Percentiles rank a stretch among this genome's conserved stretches.
phyloP scores from a whole-genome alignment of 2,797 vertebrate genomes.

The Sebastes baramenuke region DNA sequence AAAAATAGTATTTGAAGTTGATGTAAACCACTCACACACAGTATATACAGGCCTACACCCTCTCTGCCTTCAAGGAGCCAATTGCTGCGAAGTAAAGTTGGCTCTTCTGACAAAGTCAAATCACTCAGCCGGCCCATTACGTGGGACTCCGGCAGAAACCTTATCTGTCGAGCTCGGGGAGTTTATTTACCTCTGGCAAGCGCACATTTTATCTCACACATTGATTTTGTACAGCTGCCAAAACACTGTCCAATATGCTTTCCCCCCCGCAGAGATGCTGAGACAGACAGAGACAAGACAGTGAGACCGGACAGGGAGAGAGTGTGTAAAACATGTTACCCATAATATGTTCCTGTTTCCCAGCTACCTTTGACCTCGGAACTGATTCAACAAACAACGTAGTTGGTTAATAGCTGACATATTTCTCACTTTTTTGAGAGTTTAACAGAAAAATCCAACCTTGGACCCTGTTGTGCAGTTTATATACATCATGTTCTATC shows the following conservation, averaged over 20 bases:
- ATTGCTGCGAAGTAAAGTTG: conserved; percentile 36
- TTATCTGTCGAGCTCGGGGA: conserved; percentile 56
- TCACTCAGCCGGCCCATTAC: conserved; percentile 51
- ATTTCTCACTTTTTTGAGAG: not conserved
- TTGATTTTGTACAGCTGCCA: conserved; percentile 80
- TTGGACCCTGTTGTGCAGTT: not conserved
- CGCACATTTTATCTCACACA: conserved; percentile 72
- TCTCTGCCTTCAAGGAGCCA: conserved; percentile 21
- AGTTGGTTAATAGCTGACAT: conserved; percentile 44
- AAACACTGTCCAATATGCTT: conserved; percentile 60
- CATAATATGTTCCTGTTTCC: not conserved
- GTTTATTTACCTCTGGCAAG: conserved; percentile 72
- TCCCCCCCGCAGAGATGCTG: conserved; percentile 4
- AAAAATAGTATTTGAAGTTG: too few species aligned
- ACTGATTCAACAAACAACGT: not conserved
- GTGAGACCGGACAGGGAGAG: not conserved
- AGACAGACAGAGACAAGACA: conserved; percentile 27
- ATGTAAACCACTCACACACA: too few species aligned
- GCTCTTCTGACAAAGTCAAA: conserved; percentile 65
- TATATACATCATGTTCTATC: not conserved
- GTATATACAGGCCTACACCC: too few species aligned
- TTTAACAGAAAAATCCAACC: not conserved
- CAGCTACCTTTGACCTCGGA: conserved; percentile 13
- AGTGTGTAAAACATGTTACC: not conserved
- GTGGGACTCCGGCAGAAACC: conserved; percentile 38